Conservation (phyloP, 2,888 invertebrate genomes). For the Agapostemon virescens region DNA sequence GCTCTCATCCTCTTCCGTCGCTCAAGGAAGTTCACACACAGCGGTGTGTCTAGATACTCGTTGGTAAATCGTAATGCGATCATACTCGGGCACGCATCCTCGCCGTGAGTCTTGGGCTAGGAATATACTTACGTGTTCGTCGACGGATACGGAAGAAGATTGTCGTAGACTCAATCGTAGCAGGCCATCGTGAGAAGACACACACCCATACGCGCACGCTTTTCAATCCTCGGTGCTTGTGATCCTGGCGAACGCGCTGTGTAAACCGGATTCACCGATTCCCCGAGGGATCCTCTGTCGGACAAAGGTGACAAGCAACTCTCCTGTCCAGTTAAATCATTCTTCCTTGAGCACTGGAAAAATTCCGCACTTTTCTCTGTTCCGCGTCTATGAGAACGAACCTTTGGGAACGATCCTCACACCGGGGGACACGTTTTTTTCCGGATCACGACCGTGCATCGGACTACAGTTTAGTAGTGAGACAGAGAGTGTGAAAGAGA, state of each 20-base stretch:
- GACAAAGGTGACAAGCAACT: conserved; percentile 1
- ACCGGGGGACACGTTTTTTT: conserved; percentile 6
- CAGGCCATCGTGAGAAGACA: conserved; percentile 51
- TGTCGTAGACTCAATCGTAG: conserved; percentile 53
- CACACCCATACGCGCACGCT: conserved; percentile 47
- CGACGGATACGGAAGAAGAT: conserved; percentile 41
- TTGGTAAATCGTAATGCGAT: not conserved
- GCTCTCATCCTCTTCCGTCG: conserved; percentile 1
- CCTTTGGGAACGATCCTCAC: not conserved
- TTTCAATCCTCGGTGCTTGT: conserved; percentile 31
- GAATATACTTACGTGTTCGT: conserved; percentile 63
- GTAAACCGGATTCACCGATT: conserved; percentile 11
- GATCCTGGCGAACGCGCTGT: conserved; percentile 7
- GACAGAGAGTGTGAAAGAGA: not conserved
- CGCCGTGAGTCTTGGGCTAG: not conserved
- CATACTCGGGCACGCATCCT: not conserved
- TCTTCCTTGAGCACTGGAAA: conserved; percentile 16
- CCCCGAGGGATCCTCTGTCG: not conserved
- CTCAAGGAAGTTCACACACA: not conserved
- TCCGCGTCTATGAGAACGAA: not conserved
- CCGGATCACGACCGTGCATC: not conserved
- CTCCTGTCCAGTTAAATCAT: conserved; percentile 33
- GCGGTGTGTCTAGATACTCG: not conserved
- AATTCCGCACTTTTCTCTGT: conserved; percentile 3
- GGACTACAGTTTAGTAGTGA: no score